A percentile compares a stretch with the other conserved stretches of the same genome.
These are phyloP conservation scores for Odobenus rosmarus DNA, from an alignment of 2,113 vertebrate genomes.

Conservation along the genomic window DNA sequence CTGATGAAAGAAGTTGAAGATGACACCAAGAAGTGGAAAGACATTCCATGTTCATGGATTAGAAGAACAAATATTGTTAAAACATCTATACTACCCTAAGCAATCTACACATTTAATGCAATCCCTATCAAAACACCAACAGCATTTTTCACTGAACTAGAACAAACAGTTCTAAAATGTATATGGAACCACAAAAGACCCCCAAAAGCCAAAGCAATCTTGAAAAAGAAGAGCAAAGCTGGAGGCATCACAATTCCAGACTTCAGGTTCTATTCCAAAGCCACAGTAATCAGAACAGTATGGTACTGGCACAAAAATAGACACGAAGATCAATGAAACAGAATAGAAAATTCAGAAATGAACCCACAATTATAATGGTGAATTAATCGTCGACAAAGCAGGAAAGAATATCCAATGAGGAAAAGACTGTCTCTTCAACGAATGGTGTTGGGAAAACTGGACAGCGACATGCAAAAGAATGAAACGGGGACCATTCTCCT, in stretches of 20 bases:
- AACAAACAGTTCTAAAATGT: background rate
- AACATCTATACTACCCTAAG: background rate
- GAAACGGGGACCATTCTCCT: background rate
- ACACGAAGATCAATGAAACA: background rate
- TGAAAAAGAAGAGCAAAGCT: background rate
- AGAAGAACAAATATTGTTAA: background rate
- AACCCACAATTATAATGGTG: background rate
- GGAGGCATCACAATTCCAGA: background rate
- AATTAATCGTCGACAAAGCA: background rate
- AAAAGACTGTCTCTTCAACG: background rate
- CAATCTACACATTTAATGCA: background rate
- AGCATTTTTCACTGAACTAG: background rate
- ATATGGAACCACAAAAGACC: background rate
- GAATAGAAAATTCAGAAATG: background rate
- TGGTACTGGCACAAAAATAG: background rate
- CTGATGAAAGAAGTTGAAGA: background rate
- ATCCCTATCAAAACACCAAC: background rate
- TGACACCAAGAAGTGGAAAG: background rate
- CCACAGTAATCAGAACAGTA: background rate
- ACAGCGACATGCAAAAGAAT: background rate
- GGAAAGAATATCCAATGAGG: background rate
- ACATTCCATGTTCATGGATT: background rate
- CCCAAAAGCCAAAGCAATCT: background rate
- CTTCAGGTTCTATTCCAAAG: background rate
- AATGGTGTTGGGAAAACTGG: background rate